Base-by-base conservation (phyloP, 2,888 invertebrate genomes). In the Noctua janthina region DNA sequence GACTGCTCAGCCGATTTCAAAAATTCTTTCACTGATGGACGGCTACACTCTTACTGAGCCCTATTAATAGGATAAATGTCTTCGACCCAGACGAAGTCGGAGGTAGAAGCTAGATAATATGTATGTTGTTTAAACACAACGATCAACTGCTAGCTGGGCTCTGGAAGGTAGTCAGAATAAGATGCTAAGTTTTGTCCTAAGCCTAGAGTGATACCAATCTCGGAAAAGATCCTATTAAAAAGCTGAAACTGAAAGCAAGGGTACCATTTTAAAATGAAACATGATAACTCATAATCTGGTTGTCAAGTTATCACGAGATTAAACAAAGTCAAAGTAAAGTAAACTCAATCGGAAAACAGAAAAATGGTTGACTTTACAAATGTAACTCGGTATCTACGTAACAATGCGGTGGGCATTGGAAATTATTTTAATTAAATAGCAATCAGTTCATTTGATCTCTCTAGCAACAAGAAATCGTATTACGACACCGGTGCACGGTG, bases 381-480 rank as follows among this genome's bases (percentile, higher is more conserved):
- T 74, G 67, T 49, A 70, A 67, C 43, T 66, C 13, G 23, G 59
- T 81, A 59, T 74, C 66, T 85, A 70, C 46, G 39, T 64, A 77
- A 74, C 73, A 83, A 79, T 87, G 85, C 88, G n/a, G 71, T 79
- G 76, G 70, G 75, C 80, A 83, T 86, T 81, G 80, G 81, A 87
- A 86, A 86, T 86, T 79, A 83, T 81, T 86, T 67, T 84, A 87
- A 88, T 83, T 83, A 82, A 62, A 73, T 74, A 81, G 69, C 71
- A 82, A 87, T 83, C 80, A 70, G 78, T 74, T 77, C 73, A 81
- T 89, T 82, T 66, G 78, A 83, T 81, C 81, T 87, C 72, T 81
- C 76, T 70, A 71, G 74, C 84, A 81, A 75, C 81, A 76, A 78
- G 85, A 85, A 78, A 81, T 85, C 67, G 75, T 85, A 89, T 88